phyloP scores from a whole-genome alignment of 2,113 vertebrate species.

The Chaetodon trifascialis region DNA sequence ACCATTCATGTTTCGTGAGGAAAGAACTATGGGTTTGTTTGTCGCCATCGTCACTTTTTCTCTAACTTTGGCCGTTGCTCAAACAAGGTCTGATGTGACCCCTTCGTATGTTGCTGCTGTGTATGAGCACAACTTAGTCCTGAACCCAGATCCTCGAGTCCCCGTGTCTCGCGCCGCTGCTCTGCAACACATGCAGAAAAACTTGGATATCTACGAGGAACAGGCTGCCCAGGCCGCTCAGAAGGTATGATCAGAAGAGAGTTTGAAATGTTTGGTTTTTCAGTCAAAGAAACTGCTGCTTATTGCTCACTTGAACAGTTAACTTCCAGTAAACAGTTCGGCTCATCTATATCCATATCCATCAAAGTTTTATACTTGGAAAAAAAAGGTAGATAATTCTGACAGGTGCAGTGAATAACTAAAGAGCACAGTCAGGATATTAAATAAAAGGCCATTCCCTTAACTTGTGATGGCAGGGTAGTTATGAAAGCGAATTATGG shows the following conservation, averaged over 20 bases:
- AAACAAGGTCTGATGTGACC: accelerated
- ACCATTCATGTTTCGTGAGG: accelerated
- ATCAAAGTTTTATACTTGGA: no score
- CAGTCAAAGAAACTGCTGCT: no score
- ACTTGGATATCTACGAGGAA: slow-evolving; percentile 90
- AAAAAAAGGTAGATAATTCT: no score
- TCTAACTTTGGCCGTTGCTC: neutral
- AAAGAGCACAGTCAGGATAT: no score
- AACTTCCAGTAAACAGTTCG: no score
- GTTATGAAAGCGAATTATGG: neutral
- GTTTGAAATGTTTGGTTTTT: neutral
- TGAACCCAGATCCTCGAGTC: slow-evolving; percentile 83
- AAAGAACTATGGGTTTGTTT: slow-evolving; percentile 20
- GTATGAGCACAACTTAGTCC: slow-evolving; percentile 88
- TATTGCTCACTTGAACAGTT: neutral
- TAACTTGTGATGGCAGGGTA: no score
- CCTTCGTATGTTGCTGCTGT: slow-evolving; percentile 88
- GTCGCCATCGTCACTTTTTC: neutral
- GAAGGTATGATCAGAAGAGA: slow-evolving; percentile 81
- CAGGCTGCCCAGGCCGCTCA: slow-evolving; percentile 85
- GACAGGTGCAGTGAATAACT: no score
- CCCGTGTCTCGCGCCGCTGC: slow-evolving; percentile 82
- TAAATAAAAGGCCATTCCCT: no score
- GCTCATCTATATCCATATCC: no score
- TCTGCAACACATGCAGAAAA: slow-evolving; percentile 88